These are phyloP conservation scores for Protonibea diacanthus DNA, from an alignment of 2,797 vertebrate species.

Conservation along the genomic window DNA sequence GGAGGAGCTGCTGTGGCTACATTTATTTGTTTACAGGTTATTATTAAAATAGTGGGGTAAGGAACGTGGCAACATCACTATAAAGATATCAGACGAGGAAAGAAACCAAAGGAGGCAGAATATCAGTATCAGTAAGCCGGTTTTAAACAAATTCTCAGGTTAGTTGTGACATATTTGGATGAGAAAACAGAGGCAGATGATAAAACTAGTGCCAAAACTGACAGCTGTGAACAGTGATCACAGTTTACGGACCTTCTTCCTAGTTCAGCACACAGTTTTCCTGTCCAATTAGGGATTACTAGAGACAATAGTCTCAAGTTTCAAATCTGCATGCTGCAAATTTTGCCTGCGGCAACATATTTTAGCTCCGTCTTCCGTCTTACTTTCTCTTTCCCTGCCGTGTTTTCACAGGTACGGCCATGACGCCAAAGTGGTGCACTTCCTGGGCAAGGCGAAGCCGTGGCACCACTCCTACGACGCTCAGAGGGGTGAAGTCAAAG, in stretches of 20 bases:
- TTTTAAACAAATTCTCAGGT: no score
- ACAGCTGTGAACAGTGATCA: not conserved
- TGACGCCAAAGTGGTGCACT: conserved; percentile 95
- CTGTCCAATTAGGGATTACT: not conserved
- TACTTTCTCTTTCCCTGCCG: not conserved
- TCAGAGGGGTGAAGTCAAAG: conserved; percentile 87
- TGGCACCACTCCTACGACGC: conserved; percentile 93
- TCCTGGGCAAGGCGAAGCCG: conserved; percentile 93
- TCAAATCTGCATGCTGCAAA: conserved; percentile 5
- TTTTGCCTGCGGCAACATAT: not conserved
- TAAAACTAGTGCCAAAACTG: not conserved
- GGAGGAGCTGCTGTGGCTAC: not conserved
- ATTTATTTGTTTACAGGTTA: not conserved
- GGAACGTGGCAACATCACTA: not conserved
- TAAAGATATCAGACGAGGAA: not conserved
- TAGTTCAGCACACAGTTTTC: not conserved
- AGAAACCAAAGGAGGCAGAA: not conserved
- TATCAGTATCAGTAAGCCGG: not conserved
- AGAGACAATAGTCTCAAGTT: not conserved
- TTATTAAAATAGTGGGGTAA: not conserved
- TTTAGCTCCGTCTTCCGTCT: not conserved
- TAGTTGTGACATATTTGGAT: not conserved
- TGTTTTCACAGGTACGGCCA: conserved; percentile 89
- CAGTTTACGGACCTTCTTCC: not conserved
- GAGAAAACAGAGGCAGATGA: not conserved